phyloP scores from a whole-genome alignment of 2,113 vertebrate species.

The Syngnathus typhle region DNA sequence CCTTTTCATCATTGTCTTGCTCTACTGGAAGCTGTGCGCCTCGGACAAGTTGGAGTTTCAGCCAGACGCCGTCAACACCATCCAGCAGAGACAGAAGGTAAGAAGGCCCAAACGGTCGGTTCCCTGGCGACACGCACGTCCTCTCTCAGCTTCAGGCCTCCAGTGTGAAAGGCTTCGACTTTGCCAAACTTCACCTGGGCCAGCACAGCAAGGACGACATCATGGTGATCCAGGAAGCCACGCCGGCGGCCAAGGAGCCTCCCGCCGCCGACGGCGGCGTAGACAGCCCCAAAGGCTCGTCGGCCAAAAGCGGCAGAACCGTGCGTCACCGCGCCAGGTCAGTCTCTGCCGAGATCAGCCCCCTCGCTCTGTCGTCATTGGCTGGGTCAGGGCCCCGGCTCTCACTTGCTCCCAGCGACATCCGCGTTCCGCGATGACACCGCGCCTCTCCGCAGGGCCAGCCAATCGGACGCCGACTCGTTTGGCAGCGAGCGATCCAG shows the following conservation, averaged over 20 bases:
- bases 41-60: slow-evolving; percentile 97
- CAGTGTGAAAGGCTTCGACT: slow-evolving; percentile 96
- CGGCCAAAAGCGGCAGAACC: slow-evolving; percentile 76
- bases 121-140: neutral
- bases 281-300: slow-evolving; percentile 82
- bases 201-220: slow-evolving; percentile 95
- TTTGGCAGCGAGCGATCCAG: slow-evolving; percentile 89
- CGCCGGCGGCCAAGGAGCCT: slow-evolving; percentile 80
- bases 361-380: no score
- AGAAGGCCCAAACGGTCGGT: slow-evolving; percentile 14
- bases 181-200: slow-evolving; percentile 94
- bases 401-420: no score
- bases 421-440: neutral
- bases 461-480: slow-evolving; percentile 89
- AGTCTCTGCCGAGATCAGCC: slow-evolving; percentile 2
- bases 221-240: slow-evolving; percentile 89
- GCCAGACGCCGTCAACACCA: slow-evolving; percentile 87
- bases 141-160: slow-evolving; percentile 85
- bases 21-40: slow-evolving; percentile 97
- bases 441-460: slow-evolving; percentile 69
- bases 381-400: no score
- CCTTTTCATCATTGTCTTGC: slow-evolving; percentile 84
- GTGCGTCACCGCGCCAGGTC: slow-evolving; percentile 83
- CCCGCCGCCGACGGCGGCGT: slow-evolving; percentile 86
- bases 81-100: slow-evolving; percentile 97